These are phyloP conservation scores for Lynx canadensis DNA, from an alignment of 2,113 vertebrate genomes.

Conservation along the genomic window DNA sequence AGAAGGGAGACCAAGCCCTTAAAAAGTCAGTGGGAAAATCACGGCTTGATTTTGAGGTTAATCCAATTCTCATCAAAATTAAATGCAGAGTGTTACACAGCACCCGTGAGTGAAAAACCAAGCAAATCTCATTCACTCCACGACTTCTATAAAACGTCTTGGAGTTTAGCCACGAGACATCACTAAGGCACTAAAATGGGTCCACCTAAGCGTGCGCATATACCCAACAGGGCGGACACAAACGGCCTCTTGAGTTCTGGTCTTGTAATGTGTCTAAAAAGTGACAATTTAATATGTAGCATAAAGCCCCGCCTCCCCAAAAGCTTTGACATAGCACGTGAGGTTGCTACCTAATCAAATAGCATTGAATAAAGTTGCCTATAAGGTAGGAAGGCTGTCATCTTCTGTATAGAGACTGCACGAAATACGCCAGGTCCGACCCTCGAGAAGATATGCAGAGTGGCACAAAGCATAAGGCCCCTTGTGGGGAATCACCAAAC, in stretches of 20 bases:
- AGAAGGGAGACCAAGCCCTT: neutral
- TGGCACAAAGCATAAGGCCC: slow-evolving; percentile 71
- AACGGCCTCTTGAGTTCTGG: neutral
- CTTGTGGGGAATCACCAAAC: slow-evolving; percentile 80
- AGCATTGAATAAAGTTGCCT: slow-evolving; percentile 16
- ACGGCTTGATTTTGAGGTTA: neutral
- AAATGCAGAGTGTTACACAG: neutral
- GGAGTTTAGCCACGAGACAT: neutral
- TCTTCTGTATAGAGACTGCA: neutral
- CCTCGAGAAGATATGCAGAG: slow-evolving; percentile 45
- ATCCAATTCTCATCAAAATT: neutral
- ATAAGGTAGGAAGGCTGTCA: neutral
- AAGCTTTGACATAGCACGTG: neutral
- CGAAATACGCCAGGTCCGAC: rapidly evolving
- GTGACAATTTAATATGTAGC: neutral
- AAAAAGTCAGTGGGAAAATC: neutral
- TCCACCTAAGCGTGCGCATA: neutral
- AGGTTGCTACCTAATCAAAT: neutral
- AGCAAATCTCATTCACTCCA: neutral
- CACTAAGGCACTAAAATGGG: neutral
- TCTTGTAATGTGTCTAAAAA: neutral
- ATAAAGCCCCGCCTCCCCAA: neutral
- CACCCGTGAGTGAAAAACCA: neutral
- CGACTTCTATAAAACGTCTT: neutral
- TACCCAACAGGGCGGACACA: no score